Evolutionary conservation across 2,113 vertebrate genomes (phyloP).

Genomic region (Lanius collurio): DNA sequence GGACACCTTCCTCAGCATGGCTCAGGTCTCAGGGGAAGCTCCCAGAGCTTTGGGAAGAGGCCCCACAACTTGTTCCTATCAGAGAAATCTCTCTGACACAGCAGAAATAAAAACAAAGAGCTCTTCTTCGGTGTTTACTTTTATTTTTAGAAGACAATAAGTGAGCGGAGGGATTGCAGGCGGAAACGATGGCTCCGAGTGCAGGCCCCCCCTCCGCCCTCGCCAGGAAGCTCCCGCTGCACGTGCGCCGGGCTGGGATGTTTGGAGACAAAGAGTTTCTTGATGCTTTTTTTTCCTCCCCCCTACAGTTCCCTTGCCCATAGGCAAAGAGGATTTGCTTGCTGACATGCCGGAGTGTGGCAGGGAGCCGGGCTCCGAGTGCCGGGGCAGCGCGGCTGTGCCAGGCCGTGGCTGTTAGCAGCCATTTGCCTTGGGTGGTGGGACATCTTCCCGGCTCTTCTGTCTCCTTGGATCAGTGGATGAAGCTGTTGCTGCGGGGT

Average conservation of each 20-base stretch:
- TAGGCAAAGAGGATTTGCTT: conserved; percentile 24
- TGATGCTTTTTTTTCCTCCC: conserved; percentile 15
- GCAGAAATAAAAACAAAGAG: not conserved
- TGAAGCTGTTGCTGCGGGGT: fast-evolving
- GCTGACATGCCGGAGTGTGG: not conserved
- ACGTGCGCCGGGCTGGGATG: not conserved
- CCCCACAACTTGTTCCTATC: not conserved
- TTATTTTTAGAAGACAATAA: conserved; percentile 49
- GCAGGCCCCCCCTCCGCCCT: not conserved
- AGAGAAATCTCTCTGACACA: not conserved
- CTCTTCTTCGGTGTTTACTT: conserved; percentile 18
- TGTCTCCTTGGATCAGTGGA: not conserved
- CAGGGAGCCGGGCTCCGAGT: not conserved
- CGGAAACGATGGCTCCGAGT: conserved; percentile 28
- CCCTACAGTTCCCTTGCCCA: not conserved
- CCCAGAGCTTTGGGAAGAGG: not conserved
- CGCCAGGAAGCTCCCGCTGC: conserved; percentile 18
- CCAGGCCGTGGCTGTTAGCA: not conserved
- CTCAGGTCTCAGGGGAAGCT: not conserved
- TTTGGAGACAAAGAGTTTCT: conserved; percentile 54
- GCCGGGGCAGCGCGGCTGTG: not conserved
- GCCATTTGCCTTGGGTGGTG: not conserved
- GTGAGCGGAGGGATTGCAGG: not conserved
- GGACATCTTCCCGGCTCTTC: fast-evolving
- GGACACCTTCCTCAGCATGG: not conserved